Percentiles rank a stretch among this genome's conserved stretches.
Conservation (phyloP, 2,888 invertebrate species). For the Lacanobia wlatinum region DNA sequence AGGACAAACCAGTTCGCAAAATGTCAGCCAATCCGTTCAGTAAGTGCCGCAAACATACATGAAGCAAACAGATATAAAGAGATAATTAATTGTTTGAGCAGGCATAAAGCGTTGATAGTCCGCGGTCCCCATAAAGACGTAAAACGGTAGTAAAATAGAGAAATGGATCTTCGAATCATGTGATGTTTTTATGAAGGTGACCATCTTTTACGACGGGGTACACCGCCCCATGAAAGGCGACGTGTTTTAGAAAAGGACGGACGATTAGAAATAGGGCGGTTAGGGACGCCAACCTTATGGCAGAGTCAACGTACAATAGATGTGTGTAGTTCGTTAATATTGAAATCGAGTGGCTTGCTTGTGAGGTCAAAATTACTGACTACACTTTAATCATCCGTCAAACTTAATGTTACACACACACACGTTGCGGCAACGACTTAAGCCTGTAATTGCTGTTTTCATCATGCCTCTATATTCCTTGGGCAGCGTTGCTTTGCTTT, state of each 20-base stretch:
- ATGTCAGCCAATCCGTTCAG: slow-evolving; percentile 75
- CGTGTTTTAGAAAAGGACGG: slow-evolving; percentile 68
- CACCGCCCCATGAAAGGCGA: slow-evolving; percentile 66
- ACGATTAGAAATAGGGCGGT: slow-evolving; percentile 66
- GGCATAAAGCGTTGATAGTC: slow-evolving; percentile 59
- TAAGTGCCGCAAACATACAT: slow-evolving; percentile 70
- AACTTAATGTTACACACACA: slow-evolving; percentile 19
- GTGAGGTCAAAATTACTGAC: slow-evolving; percentile 38
- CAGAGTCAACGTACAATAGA: slow-evolving; percentile 55
- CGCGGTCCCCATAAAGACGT: slow-evolving; percentile 59
- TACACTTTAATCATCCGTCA: slow-evolving; percentile 39
- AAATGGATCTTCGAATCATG: slow-evolving; percentile 70
- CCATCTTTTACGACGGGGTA: slow-evolving; percentile 72
- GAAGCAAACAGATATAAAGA: slow-evolving; percentile 68
- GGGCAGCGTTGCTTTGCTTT: background rate
- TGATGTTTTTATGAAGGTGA: slow-evolving; percentile 73
- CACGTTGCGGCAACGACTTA: slow-evolving; percentile 22
- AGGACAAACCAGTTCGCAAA: slow-evolving; percentile 78
- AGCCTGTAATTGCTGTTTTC: slow-evolving; percentile 48
- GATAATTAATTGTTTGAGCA: slow-evolving; percentile 66
- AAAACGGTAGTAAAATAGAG: slow-evolving; percentile 68
- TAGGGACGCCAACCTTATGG: slow-evolving; percentile 60
- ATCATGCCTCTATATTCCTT: slow-evolving; percentile 13
- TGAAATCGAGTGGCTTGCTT: slow-evolving; percentile 51
- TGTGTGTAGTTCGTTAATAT: slow-evolving; percentile 60